phyloP scores from a whole-genome alignment of 2,888 invertebrate species.

The Drosophila sordidula region DNA sequence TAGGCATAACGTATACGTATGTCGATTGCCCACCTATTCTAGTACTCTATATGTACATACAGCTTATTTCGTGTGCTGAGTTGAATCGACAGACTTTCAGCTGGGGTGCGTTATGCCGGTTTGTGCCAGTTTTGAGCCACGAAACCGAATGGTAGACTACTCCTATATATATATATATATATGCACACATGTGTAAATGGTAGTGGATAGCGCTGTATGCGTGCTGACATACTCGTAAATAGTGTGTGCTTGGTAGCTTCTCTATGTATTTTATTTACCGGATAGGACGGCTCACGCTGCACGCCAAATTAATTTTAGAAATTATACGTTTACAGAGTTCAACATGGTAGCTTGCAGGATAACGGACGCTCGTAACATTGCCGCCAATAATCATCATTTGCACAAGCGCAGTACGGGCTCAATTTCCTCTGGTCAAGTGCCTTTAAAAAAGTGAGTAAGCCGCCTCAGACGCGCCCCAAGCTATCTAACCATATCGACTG shows the following conservation, averaged over 20 bases:
- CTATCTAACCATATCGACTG: too few relatives aligned
- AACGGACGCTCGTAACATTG: constrained; percentile 94
- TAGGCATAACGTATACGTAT: constrained; percentile 49
- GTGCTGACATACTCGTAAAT: constrained; percentile 41
- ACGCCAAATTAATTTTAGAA: constrained; percentile 87
- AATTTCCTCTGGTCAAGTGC: constrained; percentile 97
- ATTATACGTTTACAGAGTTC: constrained; percentile 95
- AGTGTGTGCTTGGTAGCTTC: constrained; percentile 71
- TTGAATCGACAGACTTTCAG: constrained; percentile 26
- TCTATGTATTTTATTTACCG: constrained; percentile 76
- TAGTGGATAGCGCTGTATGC: constrained; percentile 30
- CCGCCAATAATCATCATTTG: constrained; percentile 86
- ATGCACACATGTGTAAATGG: constrained; percentile 39
- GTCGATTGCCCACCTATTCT: constrained; percentile 4
- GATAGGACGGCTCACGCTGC: constrained; percentile 85
- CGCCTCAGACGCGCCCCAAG: too few relatives aligned
- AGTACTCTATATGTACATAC: constrained; percentile 1
- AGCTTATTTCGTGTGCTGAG: constrained; percentile 26
- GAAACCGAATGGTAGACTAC: constrained; percentile 21
- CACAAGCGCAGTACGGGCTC: constrained; percentile 87
- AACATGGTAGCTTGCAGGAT: constrained; percentile 99
- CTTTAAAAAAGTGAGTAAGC: constrained; percentile 97
- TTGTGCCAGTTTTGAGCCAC: constrained; percentile 40
- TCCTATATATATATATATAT: constrained; percentile 13
- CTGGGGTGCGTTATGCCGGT: constrained; percentile 53